These are phyloP conservation scores for Muschampia plurimacula DNA, from an alignment of 2,888 invertebrate species.

Conservation along the genomic window DNA sequence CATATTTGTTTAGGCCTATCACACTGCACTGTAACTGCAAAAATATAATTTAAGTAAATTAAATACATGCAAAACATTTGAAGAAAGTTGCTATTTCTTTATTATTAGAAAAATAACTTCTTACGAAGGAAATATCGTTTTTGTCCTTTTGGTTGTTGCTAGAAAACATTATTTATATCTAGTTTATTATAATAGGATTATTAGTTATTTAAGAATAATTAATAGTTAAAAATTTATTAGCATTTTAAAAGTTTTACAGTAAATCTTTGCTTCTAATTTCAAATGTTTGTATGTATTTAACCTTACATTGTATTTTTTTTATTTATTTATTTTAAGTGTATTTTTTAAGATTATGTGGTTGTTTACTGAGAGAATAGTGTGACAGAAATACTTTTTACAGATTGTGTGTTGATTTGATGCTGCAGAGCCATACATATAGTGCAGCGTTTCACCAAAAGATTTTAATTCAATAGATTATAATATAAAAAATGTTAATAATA, in stretches of 20 bases:
- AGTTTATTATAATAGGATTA: no score
- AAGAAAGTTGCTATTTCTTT: neutral
- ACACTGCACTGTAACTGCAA: conserved; percentile 49
- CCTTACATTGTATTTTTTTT: conserved; percentile 38
- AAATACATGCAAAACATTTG: conserved; percentile 13
- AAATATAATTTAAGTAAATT: conserved; percentile 19
- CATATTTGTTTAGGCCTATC: conserved; percentile 51
- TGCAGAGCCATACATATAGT: neutral
- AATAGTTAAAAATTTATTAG: neutral
- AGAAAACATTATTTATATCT: neutral
- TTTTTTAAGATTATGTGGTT: conserved; percentile 55
- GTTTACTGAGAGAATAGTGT: conserved; percentile 45
- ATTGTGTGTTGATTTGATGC: neutral
- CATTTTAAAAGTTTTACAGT: no score
- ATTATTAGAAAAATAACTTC: neutral
- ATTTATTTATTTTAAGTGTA: conserved; percentile 57
- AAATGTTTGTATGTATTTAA: neutral
- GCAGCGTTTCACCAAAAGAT: neutral
- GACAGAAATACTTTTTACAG: neutral
- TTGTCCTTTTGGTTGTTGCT: neutral
- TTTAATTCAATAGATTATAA: no score
- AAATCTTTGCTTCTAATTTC: neutral
- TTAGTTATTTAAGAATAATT: neutral
- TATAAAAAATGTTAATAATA: neutral
- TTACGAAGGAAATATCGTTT: neutral